Conservation (phyloP, 2,888 invertebrate species). For the Pachliopta kotzebuea region DNA sequence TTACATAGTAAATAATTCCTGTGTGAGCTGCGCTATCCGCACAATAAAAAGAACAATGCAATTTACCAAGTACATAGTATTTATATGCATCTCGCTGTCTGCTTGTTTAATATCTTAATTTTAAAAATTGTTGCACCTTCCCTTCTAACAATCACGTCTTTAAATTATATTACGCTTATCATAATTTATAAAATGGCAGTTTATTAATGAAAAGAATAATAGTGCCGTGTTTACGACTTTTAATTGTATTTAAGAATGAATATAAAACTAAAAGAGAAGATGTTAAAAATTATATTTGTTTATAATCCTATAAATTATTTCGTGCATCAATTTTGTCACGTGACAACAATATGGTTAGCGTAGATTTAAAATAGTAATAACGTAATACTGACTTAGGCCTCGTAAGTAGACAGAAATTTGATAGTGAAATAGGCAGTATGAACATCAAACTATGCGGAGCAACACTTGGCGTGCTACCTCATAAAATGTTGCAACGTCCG, state of each 20-base stretch:
- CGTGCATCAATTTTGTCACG: no score
- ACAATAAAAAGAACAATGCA: constrained; percentile 77
- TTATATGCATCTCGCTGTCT: constrained; percentile 65
- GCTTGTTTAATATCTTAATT: constrained; percentile 57
- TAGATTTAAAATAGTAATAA: constrained; percentile 17
- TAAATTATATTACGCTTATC: no score
- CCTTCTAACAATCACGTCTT: no score
- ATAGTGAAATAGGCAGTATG: constrained; percentile 23
- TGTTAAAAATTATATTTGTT: no score
- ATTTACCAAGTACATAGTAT: constrained; percentile 59
- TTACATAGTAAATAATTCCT: constrained; percentile 77
- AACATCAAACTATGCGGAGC: constrained; percentile 39
- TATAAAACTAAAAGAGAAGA: no score
- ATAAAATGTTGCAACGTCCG: constrained; percentile 65
- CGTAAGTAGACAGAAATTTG: constrained; percentile 18
- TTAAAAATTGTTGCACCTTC: constrained; percentile 21
- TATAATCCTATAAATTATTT: no score
- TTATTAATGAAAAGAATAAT: no score
- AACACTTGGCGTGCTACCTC: constrained; percentile 53
- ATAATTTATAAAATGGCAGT: no score
- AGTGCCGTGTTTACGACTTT: no score
- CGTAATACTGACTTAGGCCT: constrained; percentile 16
- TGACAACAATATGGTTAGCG: background rate
- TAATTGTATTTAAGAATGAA: no score
- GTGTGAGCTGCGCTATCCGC: constrained; percentile 66